Conservation (phyloP, 1,140 invertebrate genomes). For the Chironomus striatipennis region DNA sequence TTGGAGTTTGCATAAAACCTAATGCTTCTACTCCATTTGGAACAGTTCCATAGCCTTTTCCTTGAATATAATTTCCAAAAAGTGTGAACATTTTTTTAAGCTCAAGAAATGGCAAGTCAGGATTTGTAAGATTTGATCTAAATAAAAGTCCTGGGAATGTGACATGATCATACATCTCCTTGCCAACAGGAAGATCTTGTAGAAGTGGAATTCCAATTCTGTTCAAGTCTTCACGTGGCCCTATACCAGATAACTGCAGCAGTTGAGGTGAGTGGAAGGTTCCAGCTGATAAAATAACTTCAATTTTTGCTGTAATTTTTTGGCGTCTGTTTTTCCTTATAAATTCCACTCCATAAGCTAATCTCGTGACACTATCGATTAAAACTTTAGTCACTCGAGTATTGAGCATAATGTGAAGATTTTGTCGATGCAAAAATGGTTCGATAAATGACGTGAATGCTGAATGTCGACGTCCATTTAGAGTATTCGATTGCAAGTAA, state of each 20-base stretch:
- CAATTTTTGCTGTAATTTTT: constrained; percentile 37
- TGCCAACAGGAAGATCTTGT: constrained; percentile 36
- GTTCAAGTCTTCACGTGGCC: constrained; percentile 44
- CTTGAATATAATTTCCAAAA: constrained; percentile 41
- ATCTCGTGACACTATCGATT: constrained; percentile 39
- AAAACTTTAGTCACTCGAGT: constrained; percentile 48
- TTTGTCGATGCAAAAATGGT: constrained; percentile 43
- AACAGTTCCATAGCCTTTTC: constrained; percentile 45
- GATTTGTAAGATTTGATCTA: constrained; percentile 41
- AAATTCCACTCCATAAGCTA: constrained; percentile 42
- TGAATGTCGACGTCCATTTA: constrained; percentile 43
- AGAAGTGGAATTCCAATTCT: constrained; percentile 39
- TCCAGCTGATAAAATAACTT: constrained; percentile 45
- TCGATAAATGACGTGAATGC: constrained; percentile 48
- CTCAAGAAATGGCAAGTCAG: constrained; percentile 28
- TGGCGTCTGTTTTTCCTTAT: constrained; percentile 37
- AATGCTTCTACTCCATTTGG: constrained; percentile 54
- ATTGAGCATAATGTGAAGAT: constrained; percentile 51
- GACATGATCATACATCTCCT: constrained; percentile 41
- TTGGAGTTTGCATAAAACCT: constrained; percentile 49
- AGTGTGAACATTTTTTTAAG: constrained; percentile 31
- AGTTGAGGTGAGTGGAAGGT: constrained; percentile 47
- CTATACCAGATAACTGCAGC: constrained; percentile 53
- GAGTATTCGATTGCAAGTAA: constrained; percentile 55
- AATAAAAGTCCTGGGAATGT: constrained; percentile 34